Conservation (phyloP, 2,888 invertebrate genomes). For the Platynereis dumerilii region DNA sequence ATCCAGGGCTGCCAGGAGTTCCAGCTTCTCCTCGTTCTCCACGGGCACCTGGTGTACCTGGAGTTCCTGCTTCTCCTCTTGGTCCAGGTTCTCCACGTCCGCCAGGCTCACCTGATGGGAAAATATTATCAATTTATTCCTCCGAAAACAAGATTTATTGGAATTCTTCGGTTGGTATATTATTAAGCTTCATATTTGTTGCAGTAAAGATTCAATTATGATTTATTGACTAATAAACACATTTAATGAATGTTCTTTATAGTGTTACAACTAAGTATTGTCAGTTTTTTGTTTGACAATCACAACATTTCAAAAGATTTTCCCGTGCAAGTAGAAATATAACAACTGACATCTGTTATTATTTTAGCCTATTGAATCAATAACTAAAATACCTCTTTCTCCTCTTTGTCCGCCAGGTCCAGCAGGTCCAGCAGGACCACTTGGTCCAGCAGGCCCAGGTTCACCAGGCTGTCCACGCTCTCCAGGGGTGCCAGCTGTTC, state of each 20-base stretch:
- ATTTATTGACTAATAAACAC: too few relatives aligned
- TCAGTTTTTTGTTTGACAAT: too few relatives aligned
- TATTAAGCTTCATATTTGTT: too few relatives aligned
- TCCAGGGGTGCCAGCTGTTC: conserved; percentile 9
- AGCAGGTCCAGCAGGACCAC: conserved; percentile 21
- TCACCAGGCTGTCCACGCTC: conserved; percentile 19
- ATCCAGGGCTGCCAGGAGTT: conserved; percentile 16
- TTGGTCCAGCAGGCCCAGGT: conserved; percentile 15
- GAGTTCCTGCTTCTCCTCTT: conserved; percentile 25
- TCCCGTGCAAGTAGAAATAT: too few relatives aligned
- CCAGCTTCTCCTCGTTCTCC: conserved; percentile 26
- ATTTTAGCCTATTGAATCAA: too few relatives aligned
- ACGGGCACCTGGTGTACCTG: conserved; percentile 22
- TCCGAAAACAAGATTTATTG: too few relatives aligned
- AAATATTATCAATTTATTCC: conserved; percentile 18
- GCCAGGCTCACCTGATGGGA: conserved; percentile 15
- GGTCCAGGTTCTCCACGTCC: conserved; percentile 12
- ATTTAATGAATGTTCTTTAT: too few relatives aligned
- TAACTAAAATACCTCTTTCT: conserved; percentile 17
- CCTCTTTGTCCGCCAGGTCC: conserved; percentile 23
- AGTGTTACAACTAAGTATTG: too few relatives aligned
- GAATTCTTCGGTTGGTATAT: neutral
- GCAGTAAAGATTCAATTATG: too few relatives aligned
- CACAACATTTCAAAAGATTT: too few relatives aligned
- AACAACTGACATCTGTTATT: too few relatives aligned